These are phyloP conservation scores for Tragelaphus scriptus DNA, from an alignment of 2,113 vertebrate genomes.

Conservation along the genomic window DNA sequence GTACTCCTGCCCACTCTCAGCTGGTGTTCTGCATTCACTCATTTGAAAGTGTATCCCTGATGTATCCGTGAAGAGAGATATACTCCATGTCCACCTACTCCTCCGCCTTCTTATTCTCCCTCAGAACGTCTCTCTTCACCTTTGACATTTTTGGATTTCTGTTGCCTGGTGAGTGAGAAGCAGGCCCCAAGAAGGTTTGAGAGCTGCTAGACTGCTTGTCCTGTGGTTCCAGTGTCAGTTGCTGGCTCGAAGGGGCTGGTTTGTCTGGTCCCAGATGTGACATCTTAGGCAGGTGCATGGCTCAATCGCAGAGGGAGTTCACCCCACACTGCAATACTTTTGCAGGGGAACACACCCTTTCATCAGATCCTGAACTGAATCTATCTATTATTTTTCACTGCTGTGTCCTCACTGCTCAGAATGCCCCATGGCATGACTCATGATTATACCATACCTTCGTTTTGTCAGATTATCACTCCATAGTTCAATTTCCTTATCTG, in stretches of 20 bases:
- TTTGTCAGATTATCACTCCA: background rate
- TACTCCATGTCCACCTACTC: background rate
- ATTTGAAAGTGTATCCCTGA: background rate
- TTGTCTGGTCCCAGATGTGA: background rate
- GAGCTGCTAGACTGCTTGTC: background rate
- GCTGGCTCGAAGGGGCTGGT: background rate
- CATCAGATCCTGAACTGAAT: background rate
- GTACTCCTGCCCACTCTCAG: background rate
- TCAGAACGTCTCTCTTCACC: fast-evolving
- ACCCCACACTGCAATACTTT: fast-evolving
- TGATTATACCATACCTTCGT: fast-evolving
- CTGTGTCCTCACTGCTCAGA: background rate
- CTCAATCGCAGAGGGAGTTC: fast-evolving
- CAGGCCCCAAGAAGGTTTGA: background rate
- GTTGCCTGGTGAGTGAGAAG: background rate
- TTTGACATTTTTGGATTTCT: background rate
- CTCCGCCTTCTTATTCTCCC: background rate
- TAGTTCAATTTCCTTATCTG: background rate
- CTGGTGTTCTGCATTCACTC: background rate
- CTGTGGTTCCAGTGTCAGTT: background rate
- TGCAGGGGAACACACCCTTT: background rate
- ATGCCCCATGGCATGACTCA: too few species aligned
- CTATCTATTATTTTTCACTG: background rate
- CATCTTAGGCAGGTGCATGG: background rate
- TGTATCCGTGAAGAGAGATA: background rate